Base-by-base conservation (phyloP, 2,113 vertebrate genomes). In the Emydocephalus ijimae region DNA sequence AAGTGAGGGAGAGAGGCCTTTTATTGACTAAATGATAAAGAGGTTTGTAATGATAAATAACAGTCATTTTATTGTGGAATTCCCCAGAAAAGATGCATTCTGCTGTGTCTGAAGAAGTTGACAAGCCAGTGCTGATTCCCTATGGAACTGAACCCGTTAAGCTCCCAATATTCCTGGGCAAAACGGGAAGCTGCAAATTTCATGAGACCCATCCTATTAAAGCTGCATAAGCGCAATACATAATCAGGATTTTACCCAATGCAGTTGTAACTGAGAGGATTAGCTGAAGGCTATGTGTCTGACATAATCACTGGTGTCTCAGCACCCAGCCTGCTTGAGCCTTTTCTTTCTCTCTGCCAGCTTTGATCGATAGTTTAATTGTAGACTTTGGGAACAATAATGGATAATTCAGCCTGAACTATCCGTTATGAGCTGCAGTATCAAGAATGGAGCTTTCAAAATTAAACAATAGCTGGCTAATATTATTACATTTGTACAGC, bases 11-110 rank as follows among this genome's bases (percentile, higher is more conserved):
- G 98, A 98, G 98, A 98, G 98, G 98, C 98, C 98, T 98, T 99
- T 99, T 99, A 99, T 99, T 99, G 99, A 99, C 99, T 99, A 99
- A 99, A 99, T 99, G 99, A 99, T 99, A 99, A 99, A 99, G 99
- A 99, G 99, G 98, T 98, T 99, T 99, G 98, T 99, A 99, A 99
- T 99, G 99, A 99, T 99, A 99, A 99, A 99, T 99, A 99, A 99
- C 99, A 99, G 99, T 99, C 99, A 99, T 99, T 99, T 99, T 99
- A 99, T 99, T 99, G 99, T 98, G 98, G 99, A 99, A 99, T 99
- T 99, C 98, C 98, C 99, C 99, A 98, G 98, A 99, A 99, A 99
- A 99, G 98, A 99, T 98, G 98, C 98, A 98, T 98, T 98, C 98
- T 97, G 97, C 98, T 98, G 98, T 98, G 98, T 99, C 98, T 98